Evolutionary conservation across 2,113 vertebrate species (phyloP).

Genomic region (Catharus bicknelli): DNA sequence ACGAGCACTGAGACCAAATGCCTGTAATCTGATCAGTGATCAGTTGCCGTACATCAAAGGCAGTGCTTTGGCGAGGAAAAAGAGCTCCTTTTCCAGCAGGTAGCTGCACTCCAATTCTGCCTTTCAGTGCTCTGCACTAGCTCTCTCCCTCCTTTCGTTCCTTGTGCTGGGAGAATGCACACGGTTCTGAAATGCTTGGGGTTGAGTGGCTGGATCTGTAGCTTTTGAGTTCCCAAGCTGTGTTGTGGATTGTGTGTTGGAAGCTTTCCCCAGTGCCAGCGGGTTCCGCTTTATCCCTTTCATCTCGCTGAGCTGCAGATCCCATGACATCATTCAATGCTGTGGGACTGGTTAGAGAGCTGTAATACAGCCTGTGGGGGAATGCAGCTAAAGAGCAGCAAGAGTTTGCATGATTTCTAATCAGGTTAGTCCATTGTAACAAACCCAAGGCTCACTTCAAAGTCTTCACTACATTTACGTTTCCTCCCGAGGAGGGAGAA

Average conservation of each 20-base stretch:
- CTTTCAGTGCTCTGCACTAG: conserved; percentile 31
- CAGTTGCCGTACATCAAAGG: conserved; percentile 87
- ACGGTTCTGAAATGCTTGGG: conserved; percentile 24
- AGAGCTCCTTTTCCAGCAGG: conserved; percentile 69
- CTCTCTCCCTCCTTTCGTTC: neutral
- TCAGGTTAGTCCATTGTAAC: conserved; percentile 55
- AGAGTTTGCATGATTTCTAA: conserved; percentile 68
- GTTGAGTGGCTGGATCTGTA: conserved; percentile 66
- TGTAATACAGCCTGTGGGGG: conserved; percentile 76
- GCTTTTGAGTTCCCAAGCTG: conserved; percentile 73
- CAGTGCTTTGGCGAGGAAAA: conserved; percentile 58
- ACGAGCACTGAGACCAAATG: conserved; percentile 79
- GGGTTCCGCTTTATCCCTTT: conserved; percentile 81
- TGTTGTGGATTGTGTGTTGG: conserved; percentile 73
- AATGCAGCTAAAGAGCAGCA: conserved; percentile 63
- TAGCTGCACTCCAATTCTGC: conserved; percentile 49
- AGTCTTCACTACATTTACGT: conserved; percentile 1
- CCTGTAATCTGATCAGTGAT: conserved; percentile 91
- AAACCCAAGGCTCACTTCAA: conserved; percentile 31
- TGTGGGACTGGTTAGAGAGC: conserved; percentile 76
- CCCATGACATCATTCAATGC: conserved; percentile 83
- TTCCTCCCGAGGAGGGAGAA: conserved; percentile 8
- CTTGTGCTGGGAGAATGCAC: conserved; percentile 10
- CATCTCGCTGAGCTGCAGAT: conserved; percentile 82
- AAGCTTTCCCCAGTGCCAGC: conserved; percentile 78